Conservation (phyloP, 1,140 invertebrate species). For the Diprion similis region DNA sequence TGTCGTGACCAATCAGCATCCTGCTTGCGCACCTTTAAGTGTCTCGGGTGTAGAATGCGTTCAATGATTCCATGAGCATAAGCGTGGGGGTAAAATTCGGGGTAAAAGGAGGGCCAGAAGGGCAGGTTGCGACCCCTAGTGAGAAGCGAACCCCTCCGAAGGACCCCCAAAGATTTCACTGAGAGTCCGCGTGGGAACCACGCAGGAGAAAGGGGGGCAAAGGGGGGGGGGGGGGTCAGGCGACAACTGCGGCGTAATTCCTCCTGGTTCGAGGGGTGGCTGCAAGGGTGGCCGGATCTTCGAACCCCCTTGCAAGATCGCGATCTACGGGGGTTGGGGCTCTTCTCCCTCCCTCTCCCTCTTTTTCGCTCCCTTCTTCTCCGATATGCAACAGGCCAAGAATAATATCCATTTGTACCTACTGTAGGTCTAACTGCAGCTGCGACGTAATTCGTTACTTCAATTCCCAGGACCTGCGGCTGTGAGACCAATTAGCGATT, state of each 20-base stretch:
- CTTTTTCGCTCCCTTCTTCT: no score
- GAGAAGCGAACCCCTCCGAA: background rate
- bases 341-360: no score
- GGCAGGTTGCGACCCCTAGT: background rate
- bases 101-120: no score
- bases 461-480: background rate
- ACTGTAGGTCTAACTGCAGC: background rate
- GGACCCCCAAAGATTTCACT: background rate
- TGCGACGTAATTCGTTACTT: slow-evolving; percentile 4
- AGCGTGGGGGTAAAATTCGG: no score
- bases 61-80: no score
- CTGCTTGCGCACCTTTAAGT: no score
- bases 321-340: background rate
- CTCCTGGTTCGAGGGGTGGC: no score
- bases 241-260: background rate
- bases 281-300: background rate
- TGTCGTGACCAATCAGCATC: no score
- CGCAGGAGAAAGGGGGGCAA: background rate
- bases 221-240: background rate
- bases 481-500: no score
- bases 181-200: background rate
- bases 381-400: background rate
- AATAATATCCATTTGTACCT: background rate
- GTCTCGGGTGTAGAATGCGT: no score
- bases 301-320: no score